Evolutionary conservation across 2,888 invertebrate genomes (phyloP), one percentile per base, ranked within the genome.

Genomic region (Tribolium freemani): DNA sequence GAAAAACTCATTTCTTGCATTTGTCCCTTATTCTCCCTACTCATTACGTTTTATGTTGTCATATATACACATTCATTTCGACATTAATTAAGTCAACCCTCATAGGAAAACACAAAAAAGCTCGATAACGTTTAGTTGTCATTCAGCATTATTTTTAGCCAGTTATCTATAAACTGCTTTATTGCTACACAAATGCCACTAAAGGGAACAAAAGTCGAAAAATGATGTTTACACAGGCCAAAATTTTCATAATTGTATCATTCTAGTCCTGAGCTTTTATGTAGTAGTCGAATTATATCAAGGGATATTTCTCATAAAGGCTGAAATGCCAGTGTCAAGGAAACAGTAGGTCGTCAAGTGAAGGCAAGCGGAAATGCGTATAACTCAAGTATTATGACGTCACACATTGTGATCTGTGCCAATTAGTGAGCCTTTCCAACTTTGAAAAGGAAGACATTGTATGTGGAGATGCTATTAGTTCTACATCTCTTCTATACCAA

Each of bases 1-100:
- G 76, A 76, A 72, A 74, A 76, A 64, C 53, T 71, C 69, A 61
- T 66, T 74, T 69, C 73, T 72, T 75, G 53, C 61, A 57, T 73
- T 57, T 53, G 66, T 54, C 69, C 69, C 60, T 26, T 38, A 63
- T 58, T 71, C 72, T 50, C 70, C 72, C 70, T 51, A 26, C 71
- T 53, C 69, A 61, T 73, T 68, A 71, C 73, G 53, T 73, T 75
- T 75, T 75, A 75, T 75, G 75, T 51, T 64, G 73, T 73, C 75
- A 75, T 75, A 75, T 70, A 75, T 75, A 72, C 72, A 72, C 73
- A 75, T 75, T 75, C 75, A 75, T 75, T 75, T 75, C 73, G 73
- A 75, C 75, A 75, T 73, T 73, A 75, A 75, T 75, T 75, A 75
- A 75, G 69, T 48, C 69, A 58, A 56, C 66, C 71, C 73, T 54